These are phyloP conservation scores for Bucco capensis DNA, from an alignment of 2,113 vertebrate species.

Conservation along the genomic window DNA sequence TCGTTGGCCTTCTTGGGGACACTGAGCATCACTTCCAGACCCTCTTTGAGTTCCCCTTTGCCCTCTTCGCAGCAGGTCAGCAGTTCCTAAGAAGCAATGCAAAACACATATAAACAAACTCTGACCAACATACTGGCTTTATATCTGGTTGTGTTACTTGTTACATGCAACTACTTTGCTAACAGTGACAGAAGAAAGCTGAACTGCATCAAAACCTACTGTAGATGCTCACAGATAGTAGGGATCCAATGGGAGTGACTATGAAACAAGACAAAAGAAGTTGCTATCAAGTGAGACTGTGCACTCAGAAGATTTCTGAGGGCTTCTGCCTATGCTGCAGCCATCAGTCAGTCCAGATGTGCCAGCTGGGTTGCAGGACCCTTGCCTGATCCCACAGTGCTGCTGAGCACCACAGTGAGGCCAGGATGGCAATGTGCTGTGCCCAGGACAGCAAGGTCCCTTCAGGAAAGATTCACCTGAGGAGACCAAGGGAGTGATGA, in stretches of 20 bases:
- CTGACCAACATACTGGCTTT: neutral
- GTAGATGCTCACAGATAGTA: neutral
- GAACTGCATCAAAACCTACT: neutral
- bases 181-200: neutral
- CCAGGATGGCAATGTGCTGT: neutral
- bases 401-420: accelerated
- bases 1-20: constrained; percentile 98
- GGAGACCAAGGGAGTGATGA: neutral
- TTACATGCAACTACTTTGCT: neutral
- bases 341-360: neutral
- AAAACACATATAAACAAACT: neutral
- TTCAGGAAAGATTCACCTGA: neutral
- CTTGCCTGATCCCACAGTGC: neutral
- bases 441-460: neutral
- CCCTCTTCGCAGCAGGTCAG: constrained; percentile 98
- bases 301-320: neutral
- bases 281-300: neutral
- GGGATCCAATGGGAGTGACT: neutral
- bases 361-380: neutral
- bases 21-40: constrained; percentile 95
- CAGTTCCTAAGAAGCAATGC: constrained; percentile 79
- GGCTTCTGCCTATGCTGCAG: neutral
- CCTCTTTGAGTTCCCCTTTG: constrained; percentile 97
- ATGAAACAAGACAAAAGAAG: neutral
- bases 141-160: too few species aligned